These are phyloP conservation scores for Panonychus citri DNA, from an alignment of 1,140 invertebrate species.

Conservation along the genomic window DNA sequence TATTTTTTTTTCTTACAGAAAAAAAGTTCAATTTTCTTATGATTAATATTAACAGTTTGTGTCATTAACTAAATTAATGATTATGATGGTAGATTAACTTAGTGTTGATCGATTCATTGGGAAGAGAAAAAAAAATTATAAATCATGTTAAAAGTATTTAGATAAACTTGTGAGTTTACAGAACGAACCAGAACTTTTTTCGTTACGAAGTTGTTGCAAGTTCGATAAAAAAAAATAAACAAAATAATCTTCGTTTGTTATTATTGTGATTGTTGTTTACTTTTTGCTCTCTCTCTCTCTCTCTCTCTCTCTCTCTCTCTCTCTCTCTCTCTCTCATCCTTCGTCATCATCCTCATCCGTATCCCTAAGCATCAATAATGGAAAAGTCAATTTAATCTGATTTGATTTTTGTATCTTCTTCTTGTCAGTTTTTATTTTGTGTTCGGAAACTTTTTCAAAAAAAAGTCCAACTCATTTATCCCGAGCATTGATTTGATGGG, in stretches of 20 bases:
- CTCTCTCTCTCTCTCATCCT: background rate
- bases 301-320: background rate
- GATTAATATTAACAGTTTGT: too few relatives aligned
- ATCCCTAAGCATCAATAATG: too few relatives aligned
- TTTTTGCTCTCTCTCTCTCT: background rate
- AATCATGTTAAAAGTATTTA: background rate
- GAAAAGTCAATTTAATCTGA: too few relatives aligned
- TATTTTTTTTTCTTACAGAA: too few relatives aligned
- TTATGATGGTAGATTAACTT: background rate
- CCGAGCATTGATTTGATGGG: too few relatives aligned
- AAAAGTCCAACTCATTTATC: too few relatives aligned
- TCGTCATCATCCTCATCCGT: background rate
- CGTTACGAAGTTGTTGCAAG: too few relatives aligned
- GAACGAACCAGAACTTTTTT: too few relatives aligned
- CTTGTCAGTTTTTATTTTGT: too few relatives aligned
- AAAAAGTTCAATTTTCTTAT: too few relatives aligned
- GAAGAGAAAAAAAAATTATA: background rate
- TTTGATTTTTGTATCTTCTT: too few relatives aligned
- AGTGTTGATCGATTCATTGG: background rate
- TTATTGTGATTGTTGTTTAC: background rate
- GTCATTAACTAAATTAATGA: background rate
- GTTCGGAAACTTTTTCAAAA: too few relatives aligned
- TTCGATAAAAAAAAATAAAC: background rate
- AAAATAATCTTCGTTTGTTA: background rate
- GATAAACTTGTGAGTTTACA: background rate